Evolutionary conservation across 2,113 vertebrate genomes (phyloP).

Genomic region (Salvelinus sp.): DNA sequence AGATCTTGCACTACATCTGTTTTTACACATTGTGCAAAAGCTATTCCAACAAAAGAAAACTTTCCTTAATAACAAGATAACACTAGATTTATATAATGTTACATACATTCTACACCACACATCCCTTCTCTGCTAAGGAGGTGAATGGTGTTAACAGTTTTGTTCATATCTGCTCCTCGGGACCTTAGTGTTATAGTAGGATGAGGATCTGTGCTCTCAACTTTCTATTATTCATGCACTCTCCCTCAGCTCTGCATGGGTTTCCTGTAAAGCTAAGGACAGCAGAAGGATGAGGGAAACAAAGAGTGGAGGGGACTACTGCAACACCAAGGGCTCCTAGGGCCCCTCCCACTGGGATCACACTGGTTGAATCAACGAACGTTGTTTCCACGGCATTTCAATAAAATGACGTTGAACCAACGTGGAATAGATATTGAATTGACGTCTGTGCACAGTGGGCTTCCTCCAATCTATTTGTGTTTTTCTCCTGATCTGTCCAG

Average conservation of each 20-base stretch:
- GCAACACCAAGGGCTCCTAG: constrained; percentile 29
- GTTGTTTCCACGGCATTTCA: no score
- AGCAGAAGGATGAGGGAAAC: constrained; percentile 45
- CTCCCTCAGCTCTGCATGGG: constrained; percentile 33
- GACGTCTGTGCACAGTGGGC: no score
- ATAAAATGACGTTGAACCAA: no score
- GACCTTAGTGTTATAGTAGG: not conserved
- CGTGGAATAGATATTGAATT: no score
- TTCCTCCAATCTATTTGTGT: constrained; percentile 3
- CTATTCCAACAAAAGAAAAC: not conserved
- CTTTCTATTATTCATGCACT: constrained; percentile 53
- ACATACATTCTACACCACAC: no score
- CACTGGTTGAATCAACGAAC: no score
- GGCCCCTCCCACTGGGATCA: constrained; percentile 15
- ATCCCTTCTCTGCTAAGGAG: no score
- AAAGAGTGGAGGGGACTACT: constrained; percentile 37
- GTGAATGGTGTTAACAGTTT: no score
- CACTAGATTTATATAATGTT: not conserved
- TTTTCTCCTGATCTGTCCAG: constrained; percentile 36
- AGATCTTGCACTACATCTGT: not conserved
- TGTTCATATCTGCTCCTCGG: not conserved
- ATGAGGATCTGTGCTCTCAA: constrained; percentile 30
- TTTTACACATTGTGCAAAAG: not conserved
- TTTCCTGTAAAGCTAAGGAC: constrained; percentile 25
- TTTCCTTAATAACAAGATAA: not conserved